Percentiles rank a stretch among this genome's conserved stretches.
Conservation (phyloP, 2,113 vertebrate genomes). For the cat (Felis catus) region F.catus_Fca126_mat1.0 CM031411.1:67660501-67661000, state of each 20-base stretch:
- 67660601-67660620: neutral
- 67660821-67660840: neutral
- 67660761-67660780: neutral
- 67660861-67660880: neutral
- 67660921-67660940: neutral
- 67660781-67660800: neutral
- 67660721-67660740: neutral
- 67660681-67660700: neutral
- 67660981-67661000: neutral
- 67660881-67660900: neutral
- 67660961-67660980: neutral
- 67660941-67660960: neutral
- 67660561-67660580: neutral
- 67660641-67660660: conserved; percentile 4
- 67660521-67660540: neutral
- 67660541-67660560: neutral
- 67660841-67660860: neutral
- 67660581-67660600: neutral
- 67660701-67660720: neutral
- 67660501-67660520: neutral
- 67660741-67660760: neutral
- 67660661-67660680: neutral
- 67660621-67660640: neutral
- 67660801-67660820: neutral
- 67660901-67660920: neutral